A percentile compares a stretch with the other conserved stretches of the same genome.
phyloP scores from a whole-genome alignment of 2,888 invertebrate species.

The Lypha dubia region DNA sequence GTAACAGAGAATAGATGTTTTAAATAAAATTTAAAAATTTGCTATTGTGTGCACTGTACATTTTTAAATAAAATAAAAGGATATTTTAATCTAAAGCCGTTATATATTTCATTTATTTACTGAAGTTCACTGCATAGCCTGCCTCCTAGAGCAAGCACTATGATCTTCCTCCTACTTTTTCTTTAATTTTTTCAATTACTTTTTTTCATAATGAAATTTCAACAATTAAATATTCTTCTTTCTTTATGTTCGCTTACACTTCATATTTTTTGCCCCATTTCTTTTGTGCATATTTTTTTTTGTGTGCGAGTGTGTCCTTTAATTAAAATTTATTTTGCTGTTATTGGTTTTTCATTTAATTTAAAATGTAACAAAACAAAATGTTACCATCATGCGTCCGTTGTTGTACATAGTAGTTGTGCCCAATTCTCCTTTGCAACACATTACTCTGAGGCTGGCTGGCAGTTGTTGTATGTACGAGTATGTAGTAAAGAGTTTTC shows the following conservation, averaged over 20 bases:
- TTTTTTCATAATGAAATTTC: conserved; percentile 5
- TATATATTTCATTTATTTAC: conserved; percentile 3
- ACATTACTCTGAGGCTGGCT: conserved; percentile 46
- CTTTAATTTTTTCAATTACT: conserved; percentile 19
- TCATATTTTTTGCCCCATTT: neutral
- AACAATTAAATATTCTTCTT: conserved; percentile 18
- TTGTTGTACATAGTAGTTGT: conserved; percentile 8
- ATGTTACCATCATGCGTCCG: conserved; percentile 58
- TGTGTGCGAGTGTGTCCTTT: conserved; percentile 40
- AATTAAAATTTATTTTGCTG: conserved; percentile 67
- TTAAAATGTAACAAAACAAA: conserved; percentile 64
- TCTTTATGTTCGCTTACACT: conserved; percentile 15
- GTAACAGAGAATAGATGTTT: neutral
- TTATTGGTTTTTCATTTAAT: conserved; percentile 66
- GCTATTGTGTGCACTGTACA: neutral
- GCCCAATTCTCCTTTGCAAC: conserved; percentile 53
- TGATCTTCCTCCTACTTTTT: conserved; percentile 1
- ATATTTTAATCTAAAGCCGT: neutral
- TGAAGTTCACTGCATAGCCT: neutral
- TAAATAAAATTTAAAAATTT: neutral
- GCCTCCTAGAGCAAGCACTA: neutral
- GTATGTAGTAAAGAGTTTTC: conserved; percentile 18
- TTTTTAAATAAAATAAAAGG: neutral
- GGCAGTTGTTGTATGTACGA: neutral
- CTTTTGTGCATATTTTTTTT: neutral